These are phyloP conservation scores for Protobothrops mucrosquamatus DNA, from an alignment of 2,113 vertebrate species.

Conservation along the genomic window DNA sequence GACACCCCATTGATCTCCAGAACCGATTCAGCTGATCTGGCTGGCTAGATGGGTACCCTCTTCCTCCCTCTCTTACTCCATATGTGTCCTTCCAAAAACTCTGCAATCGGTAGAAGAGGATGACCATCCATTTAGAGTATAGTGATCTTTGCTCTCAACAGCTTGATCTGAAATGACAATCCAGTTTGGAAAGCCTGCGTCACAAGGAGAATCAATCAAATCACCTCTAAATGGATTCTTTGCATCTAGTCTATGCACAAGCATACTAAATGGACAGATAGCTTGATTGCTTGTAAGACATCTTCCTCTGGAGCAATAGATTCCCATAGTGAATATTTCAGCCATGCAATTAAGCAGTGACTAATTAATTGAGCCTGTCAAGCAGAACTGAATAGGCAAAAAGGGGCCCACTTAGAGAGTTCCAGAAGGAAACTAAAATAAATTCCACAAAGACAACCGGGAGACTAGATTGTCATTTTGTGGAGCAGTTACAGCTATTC, in stretches of 20 bases:
- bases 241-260: background rate
- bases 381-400: background rate
- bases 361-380: background rate
- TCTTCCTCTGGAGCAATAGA: background rate
- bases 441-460: background rate
- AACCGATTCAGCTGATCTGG: background rate
- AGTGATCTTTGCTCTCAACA: background rate
- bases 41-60: background rate
- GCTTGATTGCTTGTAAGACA: background rate
- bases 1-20: background rate
- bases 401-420: background rate
- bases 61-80: background rate
- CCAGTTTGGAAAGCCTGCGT: background rate
- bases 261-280: background rate
- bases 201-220: background rate
- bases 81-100: background rate
- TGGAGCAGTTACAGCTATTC: background rate
- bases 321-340: background rate
- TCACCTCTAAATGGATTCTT: background rate
- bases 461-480: background rate
- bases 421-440: background rate
- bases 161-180: background rate
- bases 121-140: background rate
- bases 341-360: background rate
- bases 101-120: background rate